Evolutionary conservation across 2,888 invertebrate genomes (phyloP), one percentile per base, ranked within the genome.

Genomic region (Gisinianus flammeolus): DNA sequence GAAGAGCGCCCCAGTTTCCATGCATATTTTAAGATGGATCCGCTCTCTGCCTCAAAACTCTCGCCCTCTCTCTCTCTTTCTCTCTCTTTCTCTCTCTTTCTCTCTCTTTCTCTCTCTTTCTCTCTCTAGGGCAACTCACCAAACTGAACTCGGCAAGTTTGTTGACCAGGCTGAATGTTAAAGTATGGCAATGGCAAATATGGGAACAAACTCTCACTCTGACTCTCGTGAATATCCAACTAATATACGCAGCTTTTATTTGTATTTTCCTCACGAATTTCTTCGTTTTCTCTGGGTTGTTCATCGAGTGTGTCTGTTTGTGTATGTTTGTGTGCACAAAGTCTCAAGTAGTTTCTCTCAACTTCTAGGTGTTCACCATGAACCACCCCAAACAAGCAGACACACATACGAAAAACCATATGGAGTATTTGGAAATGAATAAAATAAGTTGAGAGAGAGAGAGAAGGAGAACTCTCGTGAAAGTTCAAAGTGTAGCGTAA

Each of bases 361-460:
- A n/a, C n/a, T 44, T 44, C 19, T 44, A 44, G 44, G 16, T 16
- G 44, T 19, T 44, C 44, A 44, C 44, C 3, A 44, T 44, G 44
- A 44, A 19, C 44, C 19, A 44, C 19, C 44, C 44, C 44, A 44
- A 19, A 44, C 44, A 44, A 12, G 44, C 44, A 44, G 16, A 44
- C 12, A 44, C 35, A 35, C 44, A 44, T 16, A 44, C 44, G 44
- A 16, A 6, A 28, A 26, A 62, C 62, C 4, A 62, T 6, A 26
- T 44, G 44, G 12, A 22, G 66, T 24, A 69, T 44, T 69, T 35
- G 44, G 44, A 35, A 69, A 69, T 69, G 31, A 69, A 69, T 69
- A 69, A 69, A 69, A 69, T n/a, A 69, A 44, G 69, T 16, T 5
- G 44, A 22, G 66, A 66, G 19, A n/a, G n/a, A n/a, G n/a, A n/a